phyloP scores from a whole-genome alignment of 1,140 invertebrate species.

The Pseudoatta argentina region DNA sequence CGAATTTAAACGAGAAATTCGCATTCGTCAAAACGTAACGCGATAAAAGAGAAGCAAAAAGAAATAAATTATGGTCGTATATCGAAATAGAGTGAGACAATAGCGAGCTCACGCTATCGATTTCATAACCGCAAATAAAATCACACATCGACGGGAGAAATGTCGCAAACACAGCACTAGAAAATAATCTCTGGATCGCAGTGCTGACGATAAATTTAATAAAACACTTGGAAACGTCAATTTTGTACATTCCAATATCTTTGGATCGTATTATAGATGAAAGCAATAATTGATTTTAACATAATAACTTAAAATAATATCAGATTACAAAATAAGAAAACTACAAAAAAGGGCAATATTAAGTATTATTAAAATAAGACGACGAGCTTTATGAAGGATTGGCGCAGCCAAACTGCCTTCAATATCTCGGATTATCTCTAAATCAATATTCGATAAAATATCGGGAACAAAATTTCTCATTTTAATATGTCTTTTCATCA shows the following conservation, averaged over 20 bases:
- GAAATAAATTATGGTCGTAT: constrained; percentile 37
- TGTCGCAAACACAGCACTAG: background rate
- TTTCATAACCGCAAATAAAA: constrained; percentile 52
- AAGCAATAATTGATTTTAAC: background rate
- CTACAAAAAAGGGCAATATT: background rate
- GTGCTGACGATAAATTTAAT: constrained; percentile 13
- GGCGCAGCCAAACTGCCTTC: background rate
- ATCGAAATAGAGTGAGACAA: constrained; percentile 7
- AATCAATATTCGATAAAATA: constrained; percentile 56
- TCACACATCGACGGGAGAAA: constrained; percentile 25
- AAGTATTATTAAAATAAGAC: constrained; percentile 4
- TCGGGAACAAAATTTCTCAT: constrained; percentile 48
- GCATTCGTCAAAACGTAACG: constrained; percentile 37
- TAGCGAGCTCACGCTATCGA: constrained; percentile 24
- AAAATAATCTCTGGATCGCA: background rate
- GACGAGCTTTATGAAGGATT: constrained; percentile 21
- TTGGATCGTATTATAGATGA: background rate
- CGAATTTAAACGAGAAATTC: constrained; percentile 40
- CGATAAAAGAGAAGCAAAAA: constrained; percentile 24
- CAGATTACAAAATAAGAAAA: constrained; percentile 10
- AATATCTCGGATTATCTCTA: constrained; percentile 49
- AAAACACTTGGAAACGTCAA: background rate
- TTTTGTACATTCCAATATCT: background rate
- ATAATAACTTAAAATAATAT: constrained; percentile 10
- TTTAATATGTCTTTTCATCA: constrained; percentile 66